phyloP scores from a whole-genome alignment of 2,113 vertebrate species.

The Cichladusa arquata region DNA sequence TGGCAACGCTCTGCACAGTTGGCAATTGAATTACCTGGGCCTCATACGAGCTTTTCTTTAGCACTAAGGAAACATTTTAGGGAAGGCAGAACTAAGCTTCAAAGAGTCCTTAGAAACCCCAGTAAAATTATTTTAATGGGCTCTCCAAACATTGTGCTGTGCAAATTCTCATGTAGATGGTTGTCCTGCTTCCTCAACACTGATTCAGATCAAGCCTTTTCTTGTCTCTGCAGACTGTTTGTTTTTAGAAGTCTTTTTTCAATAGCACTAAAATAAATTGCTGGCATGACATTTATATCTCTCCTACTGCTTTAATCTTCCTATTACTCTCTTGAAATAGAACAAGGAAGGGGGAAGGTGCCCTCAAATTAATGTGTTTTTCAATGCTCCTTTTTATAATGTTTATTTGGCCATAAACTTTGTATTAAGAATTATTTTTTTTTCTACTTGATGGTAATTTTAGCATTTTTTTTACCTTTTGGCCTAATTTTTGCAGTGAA shows the following conservation, averaged over 20 bases:
- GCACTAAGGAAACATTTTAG: background rate
- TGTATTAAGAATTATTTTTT: background rate
- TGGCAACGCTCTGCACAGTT: background rate
- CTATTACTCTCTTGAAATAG: background rate
- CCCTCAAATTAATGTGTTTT: background rate
- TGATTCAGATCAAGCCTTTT: background rate
- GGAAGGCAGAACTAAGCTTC: background rate
- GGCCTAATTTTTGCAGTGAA: background rate
- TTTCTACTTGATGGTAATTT: background rate
- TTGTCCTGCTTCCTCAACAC: background rate
- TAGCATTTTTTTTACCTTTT: conserved; percentile 7
- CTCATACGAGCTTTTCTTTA: background rate
- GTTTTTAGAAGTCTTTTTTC: conserved; percentile 36
- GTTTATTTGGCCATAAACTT: background rate
- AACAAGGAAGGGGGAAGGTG: background rate
- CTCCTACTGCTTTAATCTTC: conserved; percentile 33
- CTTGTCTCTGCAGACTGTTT: background rate
- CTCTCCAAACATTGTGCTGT: background rate
- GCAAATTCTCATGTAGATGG: background rate
- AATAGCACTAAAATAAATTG: conserved; percentile 39
- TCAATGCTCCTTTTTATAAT: background rate
- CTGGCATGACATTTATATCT: conserved; percentile 41
- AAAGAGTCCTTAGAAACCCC: background rate
- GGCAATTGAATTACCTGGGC: background rate
- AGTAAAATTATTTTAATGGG: background rate